Evolutionary conservation across 2,888 invertebrate species (phyloP).

Genomic region (Drosophila kambysellisi): DNA sequence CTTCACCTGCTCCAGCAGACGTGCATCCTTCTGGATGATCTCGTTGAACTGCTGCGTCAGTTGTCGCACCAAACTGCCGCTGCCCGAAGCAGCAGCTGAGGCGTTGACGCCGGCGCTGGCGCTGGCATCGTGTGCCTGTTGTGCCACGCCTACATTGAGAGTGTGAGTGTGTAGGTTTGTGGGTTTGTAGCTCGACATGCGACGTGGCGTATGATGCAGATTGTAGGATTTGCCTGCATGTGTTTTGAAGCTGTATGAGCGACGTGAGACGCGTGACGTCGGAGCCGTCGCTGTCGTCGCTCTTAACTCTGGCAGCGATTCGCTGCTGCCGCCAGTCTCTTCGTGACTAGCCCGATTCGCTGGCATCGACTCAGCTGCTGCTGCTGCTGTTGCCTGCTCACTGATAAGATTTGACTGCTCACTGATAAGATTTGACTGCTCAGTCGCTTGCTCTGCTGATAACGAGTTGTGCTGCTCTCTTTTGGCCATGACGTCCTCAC

Average conservation of each 20-base stretch:
- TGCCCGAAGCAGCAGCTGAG: not conserved
- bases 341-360: conserved; percentile 53
- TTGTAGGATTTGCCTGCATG: conserved; percentile 78
- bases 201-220: conserved; percentile 76
- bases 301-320: conserved; percentile 59
- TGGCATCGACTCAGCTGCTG: conserved; percentile 18
- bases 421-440: conserved; percentile 43
- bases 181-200: conserved; percentile 48
- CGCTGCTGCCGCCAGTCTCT: conserved; percentile 65
- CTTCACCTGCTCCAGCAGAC: conserved; percentile 86
- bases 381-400: not conserved
- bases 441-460: conserved; percentile 41
- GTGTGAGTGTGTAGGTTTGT: conserved; percentile 16
- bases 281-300: conserved; percentile 27
- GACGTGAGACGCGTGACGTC: conserved; percentile 62
- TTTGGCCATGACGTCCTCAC: conserved; percentile 68
- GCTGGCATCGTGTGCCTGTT: not conserved
- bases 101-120: conserved; percentile 29
- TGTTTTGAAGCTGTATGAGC: conserved; percentile 85
- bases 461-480: conserved; percentile 30
- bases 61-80: conserved; percentile 88
- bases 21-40: conserved; percentile 86
- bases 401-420: conserved; percentile 42
- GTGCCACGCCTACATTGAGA: conserved; percentile 28
- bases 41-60: conserved; percentile 90